phyloP scores from a whole-genome alignment of 1,140 invertebrate species.

The Phymastichus coffea region DNA sequence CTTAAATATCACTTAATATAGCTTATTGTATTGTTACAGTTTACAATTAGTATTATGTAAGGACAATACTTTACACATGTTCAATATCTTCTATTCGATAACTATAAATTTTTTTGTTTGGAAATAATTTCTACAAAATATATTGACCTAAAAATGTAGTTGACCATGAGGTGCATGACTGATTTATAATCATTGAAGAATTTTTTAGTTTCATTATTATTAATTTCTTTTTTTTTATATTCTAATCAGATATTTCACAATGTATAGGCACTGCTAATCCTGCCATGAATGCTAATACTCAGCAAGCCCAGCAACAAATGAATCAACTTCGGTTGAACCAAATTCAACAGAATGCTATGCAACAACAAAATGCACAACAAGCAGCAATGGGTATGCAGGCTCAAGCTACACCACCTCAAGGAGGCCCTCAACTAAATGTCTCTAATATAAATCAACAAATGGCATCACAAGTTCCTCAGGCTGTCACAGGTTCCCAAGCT shows the following conservation, averaged over 20 bases:
- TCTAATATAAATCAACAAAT: conserved; percentile 46
- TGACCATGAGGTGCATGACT: too few species aligned
- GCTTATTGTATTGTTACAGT: conserved; percentile 15
- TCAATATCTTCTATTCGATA: not conserved
- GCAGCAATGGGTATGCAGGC: conserved; percentile 44
- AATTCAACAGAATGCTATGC: conserved; percentile 45
- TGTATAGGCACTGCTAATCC: conserved; percentile 41
- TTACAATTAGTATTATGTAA: conserved; percentile 10
- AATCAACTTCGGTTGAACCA: conserved; percentile 50
- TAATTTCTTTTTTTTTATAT: conserved; percentile 14
- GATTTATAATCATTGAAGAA: too few species aligned
- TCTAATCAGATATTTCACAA: conserved; percentile 21
- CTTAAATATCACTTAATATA: not conserved
- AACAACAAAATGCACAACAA: conserved; percentile 51
- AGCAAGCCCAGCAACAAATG: conserved; percentile 44
- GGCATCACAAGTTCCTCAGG: conserved; percentile 47
- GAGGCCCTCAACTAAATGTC: conserved; percentile 45
- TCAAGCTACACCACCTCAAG: conserved; percentile 37
- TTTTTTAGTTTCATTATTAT: not conserved
- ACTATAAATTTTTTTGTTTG: too few species aligned
- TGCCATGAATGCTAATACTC: conserved; percentile 49
- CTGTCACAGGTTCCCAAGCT: conserved; percentile 43
- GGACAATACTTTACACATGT: conserved; percentile 6
- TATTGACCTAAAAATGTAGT: too few species aligned
- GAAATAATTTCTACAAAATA: too few species aligned